A percentile compares a stretch with the other conserved stretches of the same genome.
These are phyloP conservation scores for Lerista edwardsae DNA, from an alignment of 2,797 vertebrate genomes.

Conservation along the genomic window DNA sequence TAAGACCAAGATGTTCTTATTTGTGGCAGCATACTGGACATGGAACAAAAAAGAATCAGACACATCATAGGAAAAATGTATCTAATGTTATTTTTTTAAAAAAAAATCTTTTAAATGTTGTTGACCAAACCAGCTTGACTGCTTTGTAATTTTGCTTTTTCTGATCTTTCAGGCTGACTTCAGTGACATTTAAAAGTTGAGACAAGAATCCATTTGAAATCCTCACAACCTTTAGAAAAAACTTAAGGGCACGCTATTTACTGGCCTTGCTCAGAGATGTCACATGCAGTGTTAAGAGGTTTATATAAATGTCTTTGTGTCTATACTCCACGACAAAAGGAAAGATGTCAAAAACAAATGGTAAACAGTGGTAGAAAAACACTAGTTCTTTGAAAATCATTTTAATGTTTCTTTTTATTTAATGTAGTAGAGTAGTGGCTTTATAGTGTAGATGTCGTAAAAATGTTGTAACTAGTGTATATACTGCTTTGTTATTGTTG, in stretches of 20 bases:
- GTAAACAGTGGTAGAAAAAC: background rate
- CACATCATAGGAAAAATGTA: background rate
- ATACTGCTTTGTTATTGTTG: background rate
- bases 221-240: background rate
- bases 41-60: background rate
- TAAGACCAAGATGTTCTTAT: background rate
- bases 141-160: constrained; percentile 27
- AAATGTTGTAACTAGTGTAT: too few relatives aligned
- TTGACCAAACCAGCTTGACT: constrained; percentile 15
- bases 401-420: background rate
- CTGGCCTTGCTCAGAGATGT: background rate
- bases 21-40: background rate
- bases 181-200: background rate
- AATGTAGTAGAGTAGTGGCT: background rate
- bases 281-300: background rate
- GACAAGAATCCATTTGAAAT: background rate
- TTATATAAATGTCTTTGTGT: background rate
- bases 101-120: background rate
- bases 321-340: background rate
- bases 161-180: constrained; percentile 27
- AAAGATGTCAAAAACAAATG: background rate
- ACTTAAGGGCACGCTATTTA: background rate
- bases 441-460: too few relatives aligned
- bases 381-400: background rate
- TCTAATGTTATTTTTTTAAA: background rate